Conservation (phyloP, 2,797 vertebrate genomes). For the Borostomias antarcticus region DNA sequence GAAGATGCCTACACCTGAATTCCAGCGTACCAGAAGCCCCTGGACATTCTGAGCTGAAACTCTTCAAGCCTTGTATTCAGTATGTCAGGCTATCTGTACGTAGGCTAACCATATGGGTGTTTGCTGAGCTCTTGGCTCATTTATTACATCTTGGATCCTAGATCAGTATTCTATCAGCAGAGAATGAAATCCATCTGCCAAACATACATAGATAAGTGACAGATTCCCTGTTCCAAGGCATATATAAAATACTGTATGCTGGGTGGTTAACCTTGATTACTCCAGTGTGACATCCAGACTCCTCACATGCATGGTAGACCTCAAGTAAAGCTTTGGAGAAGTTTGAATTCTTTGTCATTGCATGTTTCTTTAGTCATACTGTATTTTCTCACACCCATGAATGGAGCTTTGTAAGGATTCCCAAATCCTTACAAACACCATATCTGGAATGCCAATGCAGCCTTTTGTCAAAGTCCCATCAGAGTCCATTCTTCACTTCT, state of each 20-base stretch:
- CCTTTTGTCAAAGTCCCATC: background rate
- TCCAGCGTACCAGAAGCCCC: too few relatives aligned
- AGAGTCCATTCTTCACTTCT: conserved; percentile 3
- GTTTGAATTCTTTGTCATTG: background rate
- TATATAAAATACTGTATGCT: conserved; percentile 20
- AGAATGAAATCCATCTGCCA: conserved; percentile 5
- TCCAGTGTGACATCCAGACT: conserved; percentile 11
- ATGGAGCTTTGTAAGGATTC: too few relatives aligned
- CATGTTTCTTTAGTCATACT: background rate
- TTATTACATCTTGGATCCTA: background rate
- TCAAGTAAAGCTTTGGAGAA: background rate
- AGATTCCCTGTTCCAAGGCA: conserved; percentile 3
- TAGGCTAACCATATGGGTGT: too few relatives aligned
- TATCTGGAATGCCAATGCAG: background rate
- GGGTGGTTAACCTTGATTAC: conserved; percentile 22
- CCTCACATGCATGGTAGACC: background rate
- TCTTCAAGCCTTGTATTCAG: too few relatives aligned
- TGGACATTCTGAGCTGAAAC: too few relatives aligned
- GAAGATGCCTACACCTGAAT: too few relatives aligned
- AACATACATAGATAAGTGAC: conserved; percentile 5
- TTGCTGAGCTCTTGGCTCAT: too few relatives aligned
- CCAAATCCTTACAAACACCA: background rate
- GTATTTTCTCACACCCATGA: background rate
- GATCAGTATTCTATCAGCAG: background rate
- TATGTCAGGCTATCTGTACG: too few relatives aligned